These are phyloP conservation scores for Amiota mariae DNA, from an alignment of 2,888 invertebrate genomes.

Conservation along the genomic window DNA sequence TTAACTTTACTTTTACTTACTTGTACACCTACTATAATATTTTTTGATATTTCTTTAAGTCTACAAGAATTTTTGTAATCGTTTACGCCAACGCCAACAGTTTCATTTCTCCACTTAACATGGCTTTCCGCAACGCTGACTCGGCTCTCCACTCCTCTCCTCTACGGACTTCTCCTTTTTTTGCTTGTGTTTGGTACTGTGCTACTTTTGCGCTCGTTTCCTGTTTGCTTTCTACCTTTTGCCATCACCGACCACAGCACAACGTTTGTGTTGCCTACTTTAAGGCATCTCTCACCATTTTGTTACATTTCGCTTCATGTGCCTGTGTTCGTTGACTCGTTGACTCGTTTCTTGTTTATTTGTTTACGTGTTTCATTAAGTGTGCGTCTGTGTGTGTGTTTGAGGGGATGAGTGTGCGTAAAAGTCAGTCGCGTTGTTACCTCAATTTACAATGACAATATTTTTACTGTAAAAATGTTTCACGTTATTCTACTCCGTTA, in stretches of 20 bases:
- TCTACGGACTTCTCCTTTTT: too few species aligned
- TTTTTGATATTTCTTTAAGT: too few species aligned
- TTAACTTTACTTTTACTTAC: too few species aligned
- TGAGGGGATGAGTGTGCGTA: neutral
- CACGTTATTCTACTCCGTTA: too few species aligned
- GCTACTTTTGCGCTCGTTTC: neutral
- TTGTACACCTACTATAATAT: too few species aligned
- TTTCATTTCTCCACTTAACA: conserved; percentile 6
- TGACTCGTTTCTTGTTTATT: neutral
- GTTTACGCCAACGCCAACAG: conserved; percentile 9
- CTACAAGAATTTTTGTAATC: neutral
- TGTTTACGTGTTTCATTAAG: neutral
- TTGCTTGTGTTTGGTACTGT: too few species aligned
- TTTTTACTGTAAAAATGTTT: conserved; percentile 22
- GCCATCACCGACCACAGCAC: neutral
- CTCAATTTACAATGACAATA: conserved; percentile 28
- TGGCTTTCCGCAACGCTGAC: neutral
- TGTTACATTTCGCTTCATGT: neutral
- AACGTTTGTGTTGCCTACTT: conserved; percentile 13
- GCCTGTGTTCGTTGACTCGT: neutral
- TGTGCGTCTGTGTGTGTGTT: conserved; percentile 3
- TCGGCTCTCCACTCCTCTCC: too few species aligned
- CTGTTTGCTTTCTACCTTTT: neutral
- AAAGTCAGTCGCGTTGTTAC: conserved; percentile 10
- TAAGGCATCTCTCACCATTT: neutral